These are phyloP conservation scores for Hirundo rustica DNA, from an alignment of 2,797 vertebrate species.

Conservation along the genomic window DNA sequence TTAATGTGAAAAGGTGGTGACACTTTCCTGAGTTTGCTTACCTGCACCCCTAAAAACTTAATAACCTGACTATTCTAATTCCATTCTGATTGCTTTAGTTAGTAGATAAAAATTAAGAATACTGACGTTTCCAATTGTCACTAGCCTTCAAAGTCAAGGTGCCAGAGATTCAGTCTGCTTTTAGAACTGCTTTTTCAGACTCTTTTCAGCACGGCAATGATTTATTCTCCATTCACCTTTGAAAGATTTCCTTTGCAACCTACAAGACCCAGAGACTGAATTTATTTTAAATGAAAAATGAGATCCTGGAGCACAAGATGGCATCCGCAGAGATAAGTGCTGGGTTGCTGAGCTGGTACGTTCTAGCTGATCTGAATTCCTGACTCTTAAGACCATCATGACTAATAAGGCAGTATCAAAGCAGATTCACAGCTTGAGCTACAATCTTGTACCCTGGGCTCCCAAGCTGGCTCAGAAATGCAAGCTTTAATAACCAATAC, in stretches of 20 bases:
- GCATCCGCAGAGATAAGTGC: slow-evolving; percentile 61
- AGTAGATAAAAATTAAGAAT: slow-evolving; percentile 31
- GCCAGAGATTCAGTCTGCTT: slow-evolving; percentile 27
- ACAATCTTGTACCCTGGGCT: slow-evolving; percentile 57
- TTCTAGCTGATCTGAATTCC: slow-evolving; percentile 62
- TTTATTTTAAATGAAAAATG: slow-evolving; percentile 67
- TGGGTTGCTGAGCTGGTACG: slow-evolving; percentile 49
- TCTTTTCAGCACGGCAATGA: slow-evolving; percentile 34
- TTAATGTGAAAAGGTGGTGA: not conserved
- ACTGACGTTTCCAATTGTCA: not conserved
- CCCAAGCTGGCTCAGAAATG: slow-evolving; percentile 60
- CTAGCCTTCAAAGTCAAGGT: not conserved
- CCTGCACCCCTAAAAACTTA: not conserved
- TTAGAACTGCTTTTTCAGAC: slow-evolving; percentile 38
- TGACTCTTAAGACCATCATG: slow-evolving; percentile 55
- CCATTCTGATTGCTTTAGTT: not conserved
- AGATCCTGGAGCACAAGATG: slow-evolving; percentile 60
- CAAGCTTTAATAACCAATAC: slow-evolving; percentile 56
- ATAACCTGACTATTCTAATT: not conserved
- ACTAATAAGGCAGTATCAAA: slow-evolving; percentile 59
- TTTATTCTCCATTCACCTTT: slow-evolving; percentile 51
- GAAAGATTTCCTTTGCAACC: slow-evolving; percentile 55
- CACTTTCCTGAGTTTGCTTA: not conserved
- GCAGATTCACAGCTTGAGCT: slow-evolving; percentile 54
- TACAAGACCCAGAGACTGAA: slow-evolving; percentile 54